Percentiles rank a stretch among this genome's conserved stretches.
These are phyloP conservation scores for Onthophagus sagittarius DNA, from an alignment of 2,888 invertebrate genomes.

Conservation along the genomic window DNA sequence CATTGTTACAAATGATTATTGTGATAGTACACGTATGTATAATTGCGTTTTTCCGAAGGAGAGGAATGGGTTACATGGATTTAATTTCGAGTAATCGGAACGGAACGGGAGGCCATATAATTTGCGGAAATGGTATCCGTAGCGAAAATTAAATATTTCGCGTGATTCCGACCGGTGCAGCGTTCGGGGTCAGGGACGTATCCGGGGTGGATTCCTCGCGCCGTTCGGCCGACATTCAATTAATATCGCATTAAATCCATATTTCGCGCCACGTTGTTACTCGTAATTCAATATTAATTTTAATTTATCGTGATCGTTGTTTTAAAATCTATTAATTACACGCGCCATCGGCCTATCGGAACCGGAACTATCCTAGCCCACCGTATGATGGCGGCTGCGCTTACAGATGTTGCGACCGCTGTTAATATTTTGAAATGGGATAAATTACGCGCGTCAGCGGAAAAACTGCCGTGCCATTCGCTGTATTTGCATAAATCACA, in stretches of 20 bases:
- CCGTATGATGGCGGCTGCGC: neutral
- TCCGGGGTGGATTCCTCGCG: neutral
- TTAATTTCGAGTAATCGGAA: neutral
- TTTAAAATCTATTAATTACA: slow-evolving; percentile 13
- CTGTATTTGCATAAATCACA: slow-evolving; percentile 7
- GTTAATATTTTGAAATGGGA: slow-evolving; percentile 21
- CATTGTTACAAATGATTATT: too few species aligned
- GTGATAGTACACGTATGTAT: neutral
- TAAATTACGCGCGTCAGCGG: slow-evolving; percentile 20
- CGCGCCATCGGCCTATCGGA: neutral
- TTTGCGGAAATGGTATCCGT: slow-evolving; percentile 4
- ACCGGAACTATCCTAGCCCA: neutral
- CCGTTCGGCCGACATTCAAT: slow-evolving; percentile 13
- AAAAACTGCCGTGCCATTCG: neutral
- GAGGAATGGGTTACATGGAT: neutral
- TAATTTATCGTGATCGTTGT: slow-evolving; percentile 17
- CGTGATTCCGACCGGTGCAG: neutral
- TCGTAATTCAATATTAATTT: slow-evolving; percentile 23
- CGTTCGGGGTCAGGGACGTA: neutral
- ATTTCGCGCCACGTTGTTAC: slow-evolving; percentile 18
- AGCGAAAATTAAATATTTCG: slow-evolving; percentile 5
- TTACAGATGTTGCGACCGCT: slow-evolving; percentile 22
- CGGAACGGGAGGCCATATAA: neutral
- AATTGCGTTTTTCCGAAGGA: neutral
- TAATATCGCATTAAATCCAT: slow-evolving; percentile 24